Base-by-base conservation (phyloP, 92 coral and sea anemone genomes). In the Phenganax stokvisi region DNA sequence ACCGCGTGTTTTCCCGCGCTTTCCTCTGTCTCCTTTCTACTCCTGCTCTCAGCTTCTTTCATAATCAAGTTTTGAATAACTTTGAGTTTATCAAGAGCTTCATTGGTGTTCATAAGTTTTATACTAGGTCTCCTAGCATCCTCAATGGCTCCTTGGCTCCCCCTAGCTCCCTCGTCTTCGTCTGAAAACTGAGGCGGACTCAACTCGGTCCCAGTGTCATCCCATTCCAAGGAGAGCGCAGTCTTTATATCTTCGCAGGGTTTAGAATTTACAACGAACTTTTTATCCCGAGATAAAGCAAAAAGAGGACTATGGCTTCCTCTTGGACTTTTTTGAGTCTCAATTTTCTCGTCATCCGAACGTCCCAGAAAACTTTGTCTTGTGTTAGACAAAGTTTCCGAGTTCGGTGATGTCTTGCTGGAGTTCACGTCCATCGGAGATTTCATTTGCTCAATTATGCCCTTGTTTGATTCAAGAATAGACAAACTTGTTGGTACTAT, bases 91-190 rank as follows among this genome's bases (percentile, higher is more conserved):
- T 79, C 83, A 44, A 79, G 69, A 3, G 83, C 83, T 65, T 79
- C 83, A 11, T 79, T 79, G 27, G 83, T 79, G 56, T 79, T 51
- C 83, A 79, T 79, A 79, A 79, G 83, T 54, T 79, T 79, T 73
- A 79, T 61, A 29, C 83, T 64, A 3, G 83, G 83, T 79, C 74
- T 51, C 74, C 83, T 79, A 25, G 20, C 37, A 53, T 55, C 80
- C 31, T 44, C 74, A 17, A 68, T 51, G 37, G 47, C 83, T 16
- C 61, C 83, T 12, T 12, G 6, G 10, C 12, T 51, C 25, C 31
- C 13, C 47, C 68, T 67, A 30, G 47, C 16, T 6, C 29, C 69
- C 0, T 79, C 83, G 13, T 79, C 83, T 9, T 79, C 83, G 37
- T 79, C 83, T n/a, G 83, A 79, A 61, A 79, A 63, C 28, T 79